These are phyloP conservation scores for Trichopria drosophilae DNA, from an alignment of 2,888 invertebrate genomes.

Conservation along the genomic window DNA sequence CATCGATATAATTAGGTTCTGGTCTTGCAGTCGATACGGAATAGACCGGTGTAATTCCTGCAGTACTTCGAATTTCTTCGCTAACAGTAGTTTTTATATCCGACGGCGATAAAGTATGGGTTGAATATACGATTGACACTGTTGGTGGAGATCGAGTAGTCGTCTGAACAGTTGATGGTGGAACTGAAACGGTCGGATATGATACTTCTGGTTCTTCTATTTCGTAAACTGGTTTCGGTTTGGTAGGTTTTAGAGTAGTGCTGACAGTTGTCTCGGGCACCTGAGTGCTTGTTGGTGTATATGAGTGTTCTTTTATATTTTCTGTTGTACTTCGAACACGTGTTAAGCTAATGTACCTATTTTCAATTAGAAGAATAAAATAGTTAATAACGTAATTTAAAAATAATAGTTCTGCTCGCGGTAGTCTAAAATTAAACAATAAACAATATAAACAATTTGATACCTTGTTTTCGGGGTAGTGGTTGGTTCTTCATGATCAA, in stretches of 20 bases:
- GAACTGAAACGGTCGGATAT: slow-evolving; percentile 20
- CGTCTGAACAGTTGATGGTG: slow-evolving; percentile 18
- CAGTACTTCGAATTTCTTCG: too few species aligned
- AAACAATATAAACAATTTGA: not conserved
- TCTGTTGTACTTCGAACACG: slow-evolving; percentile 54
- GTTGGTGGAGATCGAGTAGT: too few species aligned
- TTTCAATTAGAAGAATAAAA: slow-evolving; percentile 23
- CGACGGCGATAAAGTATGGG: slow-evolving; percentile 14
- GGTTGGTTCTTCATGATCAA: slow-evolving; percentile 11
- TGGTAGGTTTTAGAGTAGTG: slow-evolving; percentile 20
- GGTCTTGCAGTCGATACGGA: slow-evolving; percentile 13
- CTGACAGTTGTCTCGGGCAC: too few species aligned
- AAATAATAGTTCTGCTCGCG: too few species aligned
- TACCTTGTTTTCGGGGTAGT: slow-evolving; percentile 26
- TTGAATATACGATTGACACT: not conserved
- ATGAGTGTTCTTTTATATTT: too few species aligned
- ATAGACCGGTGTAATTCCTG: too few species aligned
- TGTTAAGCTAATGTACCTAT: slow-evolving; percentile 57
- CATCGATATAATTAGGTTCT: slow-evolving; percentile 46
- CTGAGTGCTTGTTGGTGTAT: too few species aligned
- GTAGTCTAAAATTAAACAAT: not conserved
- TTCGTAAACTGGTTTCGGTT: slow-evolving; percentile 22
- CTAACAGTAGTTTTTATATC: slow-evolving; percentile 33
- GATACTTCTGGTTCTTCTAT: slow-evolving; percentile 30
- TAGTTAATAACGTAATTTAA: not conserved